These are phyloP conservation scores for Silvanus unidentatus DNA, from an alignment of 2,888 invertebrate genomes.

Conservation along the genomic window DNA sequence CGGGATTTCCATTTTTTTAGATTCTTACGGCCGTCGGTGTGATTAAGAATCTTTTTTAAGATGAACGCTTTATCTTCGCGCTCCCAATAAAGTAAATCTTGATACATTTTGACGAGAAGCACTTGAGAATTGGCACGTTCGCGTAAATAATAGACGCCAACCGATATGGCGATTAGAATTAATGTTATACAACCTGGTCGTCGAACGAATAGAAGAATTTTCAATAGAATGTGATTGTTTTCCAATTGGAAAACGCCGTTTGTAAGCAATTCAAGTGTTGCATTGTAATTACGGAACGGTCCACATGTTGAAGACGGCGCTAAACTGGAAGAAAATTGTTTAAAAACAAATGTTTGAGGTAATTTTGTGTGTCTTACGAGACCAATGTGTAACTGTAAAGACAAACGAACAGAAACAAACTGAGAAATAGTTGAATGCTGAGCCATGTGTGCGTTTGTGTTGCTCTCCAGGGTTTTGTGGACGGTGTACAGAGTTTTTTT, in stretches of 20 bases:
- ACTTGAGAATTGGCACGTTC: slow-evolving; percentile 58
- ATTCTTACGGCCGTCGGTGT: slow-evolving; percentile 53
- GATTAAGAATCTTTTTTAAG: slow-evolving; percentile 55
- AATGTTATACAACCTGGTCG: slow-evolving; percentile 59
- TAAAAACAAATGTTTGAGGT: background rate
- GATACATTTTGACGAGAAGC: slow-evolving; percentile 55
- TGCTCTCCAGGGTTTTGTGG: slow-evolving; percentile 60
- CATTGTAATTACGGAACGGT: slow-evolving; percentile 54
- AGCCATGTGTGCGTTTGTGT: slow-evolving; percentile 73
- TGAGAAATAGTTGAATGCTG: slow-evolving; percentile 60
- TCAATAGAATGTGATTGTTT: slow-evolving; percentile 45
- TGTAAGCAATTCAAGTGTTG: slow-evolving; percentile 55
- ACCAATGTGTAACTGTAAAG: slow-evolving; percentile 58
- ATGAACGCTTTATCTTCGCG: slow-evolving; percentile 67
- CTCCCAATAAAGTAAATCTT: slow-evolving; percentile 60
- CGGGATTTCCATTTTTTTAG: background rate
- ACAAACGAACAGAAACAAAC: slow-evolving; percentile 56
- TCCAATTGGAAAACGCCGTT: slow-evolving; percentile 52
- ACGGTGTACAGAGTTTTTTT: slow-evolving; percentile 61
- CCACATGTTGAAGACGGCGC: slow-evolving; percentile 54
- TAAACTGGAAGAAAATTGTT: slow-evolving; percentile 44
- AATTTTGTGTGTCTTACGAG: slow-evolving; percentile 17
- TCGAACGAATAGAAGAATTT: slow-evolving; percentile 47
- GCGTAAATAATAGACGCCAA: slow-evolving; percentile 58
- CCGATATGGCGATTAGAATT: slow-evolving; percentile 56